Conservation (phyloP, 1,140 invertebrate genomes). For the Trichogramma pretiosum region DNA sequence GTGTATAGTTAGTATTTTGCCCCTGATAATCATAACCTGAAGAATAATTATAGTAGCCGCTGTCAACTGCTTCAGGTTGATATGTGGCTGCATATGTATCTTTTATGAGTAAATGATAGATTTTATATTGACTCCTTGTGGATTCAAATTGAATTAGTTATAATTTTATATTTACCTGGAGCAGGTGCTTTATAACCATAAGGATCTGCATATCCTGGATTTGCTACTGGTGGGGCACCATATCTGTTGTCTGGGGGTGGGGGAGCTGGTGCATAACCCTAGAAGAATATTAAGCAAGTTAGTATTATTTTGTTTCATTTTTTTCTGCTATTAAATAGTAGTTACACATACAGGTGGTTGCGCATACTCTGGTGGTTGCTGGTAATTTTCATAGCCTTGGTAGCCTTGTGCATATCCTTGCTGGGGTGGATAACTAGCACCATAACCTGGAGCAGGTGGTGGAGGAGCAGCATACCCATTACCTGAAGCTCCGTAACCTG, state of each 20-base stretch:
- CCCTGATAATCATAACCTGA: constrained; percentile 33
- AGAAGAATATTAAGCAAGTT: constrained; percentile 1
- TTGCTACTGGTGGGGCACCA: constrained; percentile 33
- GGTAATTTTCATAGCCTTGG: constrained; percentile 42
- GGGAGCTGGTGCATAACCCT: constrained; percentile 39
- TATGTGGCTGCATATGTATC: constrained; percentile 32
- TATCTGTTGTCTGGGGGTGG: constrained; percentile 36
- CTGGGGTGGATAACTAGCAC: constrained; percentile 33
- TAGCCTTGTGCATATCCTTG: constrained; percentile 40
- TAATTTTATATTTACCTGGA: constrained; percentile 27
- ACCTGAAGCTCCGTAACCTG: constrained; percentile 36
- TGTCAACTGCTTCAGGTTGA: constrained; percentile 34
- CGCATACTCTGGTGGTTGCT: constrained; percentile 39
- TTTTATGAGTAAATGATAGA: no score
- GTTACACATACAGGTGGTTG: constrained; percentile 35
- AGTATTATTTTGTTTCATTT: not conserved
- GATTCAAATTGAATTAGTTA: not conserved
- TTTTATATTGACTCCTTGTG: no score
- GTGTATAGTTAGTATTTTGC: constrained; percentile 31
- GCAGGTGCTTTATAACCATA: constrained; percentile 43
- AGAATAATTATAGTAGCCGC: constrained; percentile 24
- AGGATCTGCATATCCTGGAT: constrained; percentile 36
- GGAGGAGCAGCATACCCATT: constrained; percentile 36
- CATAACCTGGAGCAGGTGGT: constrained; percentile 33
- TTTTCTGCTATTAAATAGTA: not conserved